These are phyloP conservation scores for Megalops atlanticus DNA, from an alignment of 2,113 vertebrate species.

Conservation along the genomic window DNA sequence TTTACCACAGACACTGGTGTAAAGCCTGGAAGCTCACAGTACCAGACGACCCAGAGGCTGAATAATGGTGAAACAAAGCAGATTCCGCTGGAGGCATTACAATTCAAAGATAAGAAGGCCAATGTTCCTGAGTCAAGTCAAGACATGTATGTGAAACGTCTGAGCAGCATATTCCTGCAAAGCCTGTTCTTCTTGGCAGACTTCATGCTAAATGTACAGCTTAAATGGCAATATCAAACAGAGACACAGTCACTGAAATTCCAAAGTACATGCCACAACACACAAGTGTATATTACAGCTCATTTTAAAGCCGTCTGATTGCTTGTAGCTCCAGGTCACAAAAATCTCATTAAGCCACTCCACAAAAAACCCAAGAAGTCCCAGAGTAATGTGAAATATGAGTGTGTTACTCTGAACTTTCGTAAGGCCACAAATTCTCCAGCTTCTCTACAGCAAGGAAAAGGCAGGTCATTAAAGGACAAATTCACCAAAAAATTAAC, in stretches of 20 bases:
- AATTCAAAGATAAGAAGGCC: conserved; percentile 47
- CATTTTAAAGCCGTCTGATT: background rate
- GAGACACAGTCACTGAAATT: background rate
- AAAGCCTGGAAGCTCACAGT: background rate
- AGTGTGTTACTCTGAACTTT: background rate
- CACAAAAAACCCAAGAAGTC: background rate
- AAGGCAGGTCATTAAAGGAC: background rate
- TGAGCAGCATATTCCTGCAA: background rate
- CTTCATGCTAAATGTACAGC: background rate
- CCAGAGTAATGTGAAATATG: background rate
- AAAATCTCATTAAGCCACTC: background rate
- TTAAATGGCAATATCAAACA: background rate
- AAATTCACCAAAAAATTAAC: background rate
- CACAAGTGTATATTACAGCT: background rate
- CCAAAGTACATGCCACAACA: background rate
- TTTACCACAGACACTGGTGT: background rate
- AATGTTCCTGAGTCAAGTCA: conserved; percentile 49
- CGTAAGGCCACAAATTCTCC: background rate
- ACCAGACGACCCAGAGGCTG: conserved; percentile 45
- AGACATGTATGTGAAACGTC: conserved; percentile 48
- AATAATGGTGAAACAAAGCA: background rate
- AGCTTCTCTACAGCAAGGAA: background rate
- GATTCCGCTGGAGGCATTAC: conserved; percentile 28
- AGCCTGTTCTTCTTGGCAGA: background rate
- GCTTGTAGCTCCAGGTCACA: conserved; percentile 1